Base-by-base conservation (phyloP, 2,113 vertebrate species). In the Bos indicus region DNA sequence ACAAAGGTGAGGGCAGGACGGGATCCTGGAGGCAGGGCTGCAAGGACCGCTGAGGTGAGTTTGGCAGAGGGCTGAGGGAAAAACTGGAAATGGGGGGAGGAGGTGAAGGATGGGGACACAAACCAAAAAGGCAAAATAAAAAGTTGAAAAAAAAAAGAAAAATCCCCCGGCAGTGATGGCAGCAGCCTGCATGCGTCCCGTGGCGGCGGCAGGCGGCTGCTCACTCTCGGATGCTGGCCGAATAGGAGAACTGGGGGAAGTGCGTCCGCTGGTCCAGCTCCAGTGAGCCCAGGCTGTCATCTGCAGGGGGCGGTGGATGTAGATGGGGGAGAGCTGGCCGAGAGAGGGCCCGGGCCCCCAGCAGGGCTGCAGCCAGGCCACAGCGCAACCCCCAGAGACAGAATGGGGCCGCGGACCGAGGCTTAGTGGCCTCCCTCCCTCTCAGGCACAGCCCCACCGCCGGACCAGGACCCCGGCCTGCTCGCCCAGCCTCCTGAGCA, bases 161-260 rank as follows among this genome's bases (percentile, higher is more conserved):
- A 91, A 84, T 54, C 78, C 97, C 92, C 86, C 7, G 5, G 91
- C 1, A 5, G 96, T 23, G 88, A 36, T 5, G 46, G 83, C 62
- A 11, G 95, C 95, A 52, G 14, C n/a, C 67, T 6, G 80, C 4
- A 11, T 13, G 81, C 17, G 12, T 98, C 97, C 91, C 26, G 13
- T 36, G 81, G 56, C 0, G 54, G 89, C 1, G 7, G 81, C 36
- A 1, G 74, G 6, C 2, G 30, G 36, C 94, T 28, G n/a, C 88
- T 99, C 99, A 99, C 98, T 99, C 99, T 60, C 99, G 99, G 97
- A 99, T 99, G 99, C 99, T 99, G 98, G 99, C 99, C 0, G 99
- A 99, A 98, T 99, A 99, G 97, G 99, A 99, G 98, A 99, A 99
- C 99, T 99, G 99, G 59, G 99, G 99, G 98, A 99, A 99, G 98